These are phyloP conservation scores for Pelvicachromis taeniatus DNA, from an alignment of 2,113 vertebrate species.

Conservation along the genomic window DNA sequence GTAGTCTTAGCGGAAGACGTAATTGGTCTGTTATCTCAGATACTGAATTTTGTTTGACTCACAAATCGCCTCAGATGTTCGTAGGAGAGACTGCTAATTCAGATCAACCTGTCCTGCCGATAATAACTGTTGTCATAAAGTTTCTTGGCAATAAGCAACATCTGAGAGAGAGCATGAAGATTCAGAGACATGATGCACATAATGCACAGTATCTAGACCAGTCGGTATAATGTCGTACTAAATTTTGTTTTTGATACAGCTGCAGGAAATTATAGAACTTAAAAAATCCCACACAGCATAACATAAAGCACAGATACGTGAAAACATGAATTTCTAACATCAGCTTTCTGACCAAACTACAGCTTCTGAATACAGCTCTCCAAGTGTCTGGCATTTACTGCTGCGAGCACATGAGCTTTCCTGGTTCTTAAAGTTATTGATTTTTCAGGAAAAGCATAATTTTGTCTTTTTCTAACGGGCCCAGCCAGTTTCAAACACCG, in stretches of 20 bases:
- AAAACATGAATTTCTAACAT: background rate
- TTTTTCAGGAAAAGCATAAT: background rate
- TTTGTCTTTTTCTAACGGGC: accelerated
- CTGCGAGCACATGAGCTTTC: background rate
- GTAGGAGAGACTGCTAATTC: background rate
- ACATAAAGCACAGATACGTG: background rate
- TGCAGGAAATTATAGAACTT: background rate
- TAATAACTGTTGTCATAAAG: background rate
- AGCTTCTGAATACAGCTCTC: background rate
- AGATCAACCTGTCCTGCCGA: background rate
- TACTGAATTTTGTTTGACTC: background rate
- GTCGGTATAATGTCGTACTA: background rate
- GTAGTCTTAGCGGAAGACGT: background rate
- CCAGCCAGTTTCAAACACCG: background rate
- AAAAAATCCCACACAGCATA: background rate
- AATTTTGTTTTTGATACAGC: background rate
- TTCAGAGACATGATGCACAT: background rate
- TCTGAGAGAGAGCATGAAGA: background rate
- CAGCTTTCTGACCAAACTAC: background rate
- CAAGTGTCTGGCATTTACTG: background rate
- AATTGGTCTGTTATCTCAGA: background rate
- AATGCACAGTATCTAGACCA: background rate
- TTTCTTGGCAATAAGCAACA: background rate
- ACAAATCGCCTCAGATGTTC: background rate
- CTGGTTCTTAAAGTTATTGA: background rate